Percentiles rank a stretch among this genome's conserved stretches.
These are phyloP conservation scores for Mycteria americana DNA, from an alignment of 2,797 vertebrate species.

Conservation along the genomic window DNA sequence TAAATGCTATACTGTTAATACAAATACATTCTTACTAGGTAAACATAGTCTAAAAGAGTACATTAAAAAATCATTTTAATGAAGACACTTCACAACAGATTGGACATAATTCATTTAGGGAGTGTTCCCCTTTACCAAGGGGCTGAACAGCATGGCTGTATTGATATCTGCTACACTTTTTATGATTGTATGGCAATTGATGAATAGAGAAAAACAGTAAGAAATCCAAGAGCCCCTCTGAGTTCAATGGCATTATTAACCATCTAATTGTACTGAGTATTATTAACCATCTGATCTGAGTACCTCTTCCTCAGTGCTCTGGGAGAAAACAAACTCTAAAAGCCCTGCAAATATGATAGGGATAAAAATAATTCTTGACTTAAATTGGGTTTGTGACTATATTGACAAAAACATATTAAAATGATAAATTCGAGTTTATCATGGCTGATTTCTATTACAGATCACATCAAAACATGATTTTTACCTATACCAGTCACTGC, in stretches of 20 bases:
- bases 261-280: background rate
- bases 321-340: background rate
- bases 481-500: background rate
- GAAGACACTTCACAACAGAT: background rate
- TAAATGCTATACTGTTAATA: background rate
- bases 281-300: background rate
- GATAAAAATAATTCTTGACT: background rate
- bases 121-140: background rate
- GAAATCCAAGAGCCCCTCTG: background rate
- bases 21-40: background rate
- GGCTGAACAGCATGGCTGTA: background rate
- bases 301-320: background rate
- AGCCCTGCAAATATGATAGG: rapidly evolving
- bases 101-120: background rate
- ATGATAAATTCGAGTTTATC: background rate
- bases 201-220: background rate
- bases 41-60: background rate
- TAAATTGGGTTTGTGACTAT: background rate
- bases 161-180: background rate
- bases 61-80: background rate
- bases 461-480: background rate
- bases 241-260: background rate
- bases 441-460: background rate
- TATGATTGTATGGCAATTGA: background rate
- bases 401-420: background rate